These are phyloP conservation scores for Nerophis ophidion DNA, from an alignment of 2,113 vertebrate species.

Conservation along the genomic window DNA sequence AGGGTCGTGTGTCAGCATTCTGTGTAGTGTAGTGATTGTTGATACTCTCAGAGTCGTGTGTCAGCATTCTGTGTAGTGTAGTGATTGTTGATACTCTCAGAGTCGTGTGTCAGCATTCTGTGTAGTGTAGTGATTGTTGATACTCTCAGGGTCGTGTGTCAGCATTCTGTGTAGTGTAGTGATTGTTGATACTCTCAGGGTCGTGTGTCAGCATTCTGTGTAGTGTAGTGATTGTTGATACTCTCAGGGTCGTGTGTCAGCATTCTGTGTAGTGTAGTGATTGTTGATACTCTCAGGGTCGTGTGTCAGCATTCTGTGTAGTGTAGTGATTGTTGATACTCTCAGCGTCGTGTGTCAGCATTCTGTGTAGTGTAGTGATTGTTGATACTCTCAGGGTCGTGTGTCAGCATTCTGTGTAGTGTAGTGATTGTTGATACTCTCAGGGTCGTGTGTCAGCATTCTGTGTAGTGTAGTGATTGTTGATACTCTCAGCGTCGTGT, in stretches of 20 bases:
- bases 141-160: conserved; percentile 52
- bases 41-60: conserved; percentile 45
- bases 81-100: conserved; percentile 45
- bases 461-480: conserved; percentile 38
- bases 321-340: conserved; percentile 41
- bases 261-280: too few species aligned
- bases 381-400: conserved; percentile 43
- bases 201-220: too few species aligned
- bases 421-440: conserved; percentile 42
- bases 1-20: conserved; percentile 59
- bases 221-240: conserved; percentile 42
- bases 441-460: conserved; percentile 58
- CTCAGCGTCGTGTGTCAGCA: conserved; percentile 55
- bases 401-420: too few species aligned
- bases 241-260: conserved; percentile 52
- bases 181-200: conserved; percentile 43
- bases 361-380: conserved; percentile 35
- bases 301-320: too few species aligned
- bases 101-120: conserved; percentile 60
- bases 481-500: conserved; percentile 44
- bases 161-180: too few species aligned
- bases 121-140: conserved; percentile 40
- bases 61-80: too few species aligned
- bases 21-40: conserved; percentile 41
- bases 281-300: conserved; percentile 42